Conservation (phyloP, 2,797 vertebrate species). For the Intellagama lesueurii region DNA sequence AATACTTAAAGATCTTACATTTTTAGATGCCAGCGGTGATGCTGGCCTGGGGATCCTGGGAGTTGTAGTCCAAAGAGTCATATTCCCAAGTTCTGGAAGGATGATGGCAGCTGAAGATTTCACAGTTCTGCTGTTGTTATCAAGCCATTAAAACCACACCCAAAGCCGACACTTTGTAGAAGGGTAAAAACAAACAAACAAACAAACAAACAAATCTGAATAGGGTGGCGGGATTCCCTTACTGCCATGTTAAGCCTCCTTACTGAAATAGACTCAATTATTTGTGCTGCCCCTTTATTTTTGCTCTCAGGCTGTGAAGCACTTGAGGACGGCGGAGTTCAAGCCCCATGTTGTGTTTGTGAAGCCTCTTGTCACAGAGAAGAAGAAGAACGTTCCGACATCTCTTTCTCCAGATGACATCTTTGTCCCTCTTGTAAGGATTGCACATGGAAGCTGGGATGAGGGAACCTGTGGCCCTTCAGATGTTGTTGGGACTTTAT, state of each 20-base stretch:
- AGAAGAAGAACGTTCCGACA: conserved; percentile 75
- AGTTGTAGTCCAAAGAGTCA: too few species aligned
- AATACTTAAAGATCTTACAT: too few species aligned
- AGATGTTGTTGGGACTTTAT: not conserved
- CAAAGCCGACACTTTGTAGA: not conserved
- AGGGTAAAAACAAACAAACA: too few species aligned
- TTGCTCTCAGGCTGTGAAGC: conserved; percentile 86
- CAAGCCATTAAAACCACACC: not conserved
- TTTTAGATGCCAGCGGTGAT: too few species aligned
- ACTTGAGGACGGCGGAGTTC: conserved; percentile 88
- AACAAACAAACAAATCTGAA: not conserved
- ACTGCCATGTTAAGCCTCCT: not conserved
- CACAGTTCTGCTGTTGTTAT: not conserved
- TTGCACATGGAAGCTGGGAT: not conserved
- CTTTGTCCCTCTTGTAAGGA: conserved; percentile 71
- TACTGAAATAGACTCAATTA: not conserved
- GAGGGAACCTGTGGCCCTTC: not conserved
- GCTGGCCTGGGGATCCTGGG: not conserved
- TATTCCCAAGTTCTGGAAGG: too few species aligned
- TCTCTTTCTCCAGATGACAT: conserved; percentile 86
- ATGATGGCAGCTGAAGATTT: not conserved
- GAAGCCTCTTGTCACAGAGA: conserved; percentile 84
- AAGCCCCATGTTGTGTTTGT: conserved; percentile 92
- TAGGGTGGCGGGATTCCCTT: not conserved
- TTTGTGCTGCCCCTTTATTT: not conserved